Evolutionary conservation across 2,888 invertebrate species (phyloP).

Genomic region (Conchocele bisecta): DNA sequence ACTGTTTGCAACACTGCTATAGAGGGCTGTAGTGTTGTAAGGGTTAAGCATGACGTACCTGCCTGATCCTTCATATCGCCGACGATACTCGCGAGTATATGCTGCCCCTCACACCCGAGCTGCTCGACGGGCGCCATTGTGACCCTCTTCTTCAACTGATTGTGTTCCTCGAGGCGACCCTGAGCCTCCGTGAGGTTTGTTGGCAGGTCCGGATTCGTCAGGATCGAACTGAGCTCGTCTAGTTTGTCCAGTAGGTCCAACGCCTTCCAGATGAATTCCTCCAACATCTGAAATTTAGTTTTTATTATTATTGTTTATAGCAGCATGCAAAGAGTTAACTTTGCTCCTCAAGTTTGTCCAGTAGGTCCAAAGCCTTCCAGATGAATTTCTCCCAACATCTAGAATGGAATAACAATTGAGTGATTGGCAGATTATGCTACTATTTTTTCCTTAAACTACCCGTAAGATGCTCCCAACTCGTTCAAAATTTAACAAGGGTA

Average conservation of each 20-base stretch:
- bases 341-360: constrained; percentile 95
- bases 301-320: too few relatives aligned
- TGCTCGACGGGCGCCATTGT: constrained; percentile 97
- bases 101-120: constrained; percentile 93
- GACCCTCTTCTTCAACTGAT: constrained; percentile 94
- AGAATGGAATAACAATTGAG: too few relatives aligned
- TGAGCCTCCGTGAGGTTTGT: constrained; percentile 97
- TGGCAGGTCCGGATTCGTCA: constrained; percentile 96
- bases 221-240: constrained; percentile 96
- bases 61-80: constrained; percentile 68
- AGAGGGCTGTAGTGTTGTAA: too few relatives aligned
- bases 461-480: too few relatives aligned
- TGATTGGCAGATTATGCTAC: too few relatives aligned
- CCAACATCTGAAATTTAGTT: constrained; percentile 89
- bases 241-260: constrained; percentile 95
- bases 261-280: constrained; percentile 98
- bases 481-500: too few relatives aligned
- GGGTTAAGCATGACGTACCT: too few relatives aligned
- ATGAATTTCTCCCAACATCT: too few relatives aligned
- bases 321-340: too few relatives aligned
- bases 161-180: constrained; percentile 95
- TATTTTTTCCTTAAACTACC: too few relatives aligned
- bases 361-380: constrained; percentile 96
- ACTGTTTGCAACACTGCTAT: too few relatives aligned
- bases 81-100: constrained; percentile 84